Base-by-base conservation (phyloP, 1,140 invertebrate species). In the Ephestia elutella region DNA sequence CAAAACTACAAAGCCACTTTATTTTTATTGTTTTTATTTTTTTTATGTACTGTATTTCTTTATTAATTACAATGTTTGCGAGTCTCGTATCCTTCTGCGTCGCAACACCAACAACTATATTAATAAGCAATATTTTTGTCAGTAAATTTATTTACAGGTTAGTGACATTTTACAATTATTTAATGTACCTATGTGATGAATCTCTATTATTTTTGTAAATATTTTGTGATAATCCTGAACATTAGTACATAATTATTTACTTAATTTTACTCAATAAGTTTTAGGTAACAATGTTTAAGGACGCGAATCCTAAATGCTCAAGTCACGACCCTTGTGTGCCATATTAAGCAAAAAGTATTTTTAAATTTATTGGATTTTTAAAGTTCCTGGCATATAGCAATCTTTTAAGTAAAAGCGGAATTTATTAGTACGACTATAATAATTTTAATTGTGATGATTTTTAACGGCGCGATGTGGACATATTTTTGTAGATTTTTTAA, bases 321-420 rank as follows among this genome's bases (percentile, higher is more conserved):
- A 50, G 3, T 50, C 18, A 19, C 17, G 20, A 19, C 5, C 4
- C 13, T n/a, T 49, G n/a, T 49, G 48, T 50, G 49, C 49, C 49
- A 50, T 50, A 50, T 50, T 50, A 20, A 50, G 32, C 32, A 9
- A 50, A 49, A 50, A 50, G 17, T 50, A 50, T 20, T 20, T 18
- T 50, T 20, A 20, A 19, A 7, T 50, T 50, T 50, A 20, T 50
- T 50, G 49, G 49, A 50, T 18, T 19, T 50, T 50, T 20, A 17
- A 19, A 50, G 17, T 20, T 19, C 49, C 18, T 20, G 18, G 49
- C 10, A 50, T 50, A 35, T 35, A 35, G 28, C 28, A 30, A 30
- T 30, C 4, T 35, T 9, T 35, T 35, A 11, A 35, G 8, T 35
- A 5, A 35, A 25, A 25, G 7, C 21, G 2, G 9, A 35, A 11